Evolutionary conservation across 2,888 invertebrate genomes (phyloP), one percentile per base, ranked within the genome.

Genomic region (Agonopterix heracliana): DNA sequence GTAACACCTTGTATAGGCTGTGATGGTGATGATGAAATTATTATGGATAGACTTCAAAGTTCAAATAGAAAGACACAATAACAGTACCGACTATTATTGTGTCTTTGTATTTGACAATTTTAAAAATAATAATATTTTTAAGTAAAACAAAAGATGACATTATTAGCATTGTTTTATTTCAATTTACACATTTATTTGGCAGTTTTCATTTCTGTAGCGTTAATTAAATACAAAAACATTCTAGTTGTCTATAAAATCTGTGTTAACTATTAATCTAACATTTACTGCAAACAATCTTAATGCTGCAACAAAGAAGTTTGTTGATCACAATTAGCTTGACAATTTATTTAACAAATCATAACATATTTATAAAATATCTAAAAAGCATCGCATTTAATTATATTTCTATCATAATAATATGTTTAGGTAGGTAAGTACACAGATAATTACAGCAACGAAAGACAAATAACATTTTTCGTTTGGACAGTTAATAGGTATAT

Each of bases 171-270:
- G 55, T 66, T 81, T 81, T 76, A 78, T 77, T 78, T 72, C 67
- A 73, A 62, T 68, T 66, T 77, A 77, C 69, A 81, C 74, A 78
- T 75, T 74, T 61, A 73, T 85, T 85, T 84, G 83, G 84, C 84
- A 80, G 74, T 75, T 72, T 63, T 59, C 65, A 5, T 26, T 26
- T 73, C 67, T 61, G 63, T 74, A 77, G 78, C 75, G 71, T 71
- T 62, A 58, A 52, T 65, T 60, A 53, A 56, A 66, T 66, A 72
- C 61, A 77, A 74, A 76, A 71, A 13, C 54, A 47, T 63, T 61
- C 63, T 69, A 72, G 62, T 57, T 53, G 43, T 54, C 52, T 63
- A 65, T 60, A 53, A 49, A 57, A 52, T 49, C 13, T 44, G 51
- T 60, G 57, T 26, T 26, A 5, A 26, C 26, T 26, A 48, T 45